Percentiles rank a stretch among this genome's conserved stretches.
phyloP scores from a whole-genome alignment of 2,888 invertebrate genomes.

The Tipula confusa region DNA sequence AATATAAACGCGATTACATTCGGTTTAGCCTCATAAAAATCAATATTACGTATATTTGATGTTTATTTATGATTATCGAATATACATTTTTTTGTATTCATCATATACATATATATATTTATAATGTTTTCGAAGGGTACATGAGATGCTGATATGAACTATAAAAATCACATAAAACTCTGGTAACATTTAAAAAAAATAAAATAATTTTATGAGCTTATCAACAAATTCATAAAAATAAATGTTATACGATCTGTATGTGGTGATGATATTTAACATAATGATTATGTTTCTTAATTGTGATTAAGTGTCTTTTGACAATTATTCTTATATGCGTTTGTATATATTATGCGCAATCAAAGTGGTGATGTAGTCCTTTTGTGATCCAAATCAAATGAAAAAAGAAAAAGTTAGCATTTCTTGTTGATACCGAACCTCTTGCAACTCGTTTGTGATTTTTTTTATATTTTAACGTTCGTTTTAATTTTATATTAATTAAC shows the following conservation, averaged over 20 bases:
- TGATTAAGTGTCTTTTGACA: not conserved
- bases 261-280: not conserved
- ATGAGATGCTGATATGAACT: not conserved
- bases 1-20: not conserved
- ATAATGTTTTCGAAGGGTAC: not conserved
- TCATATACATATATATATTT: not conserved
- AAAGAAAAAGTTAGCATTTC: too few species aligned
- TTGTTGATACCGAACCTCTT: too few species aligned
- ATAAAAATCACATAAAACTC: not conserved
- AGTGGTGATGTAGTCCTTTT: too few species aligned
- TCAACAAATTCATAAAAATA: not conserved
- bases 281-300: conserved; percentile 3
- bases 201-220: not conserved
- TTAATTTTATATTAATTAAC: too few species aligned
- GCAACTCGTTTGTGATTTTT: too few species aligned
- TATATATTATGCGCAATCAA: too few species aligned
- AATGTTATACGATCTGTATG: not conserved
- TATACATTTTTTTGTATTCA: not conserved
- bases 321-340: not conserved
- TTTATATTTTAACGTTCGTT: too few species aligned
- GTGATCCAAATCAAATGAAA: too few species aligned
- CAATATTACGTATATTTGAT: not conserved
- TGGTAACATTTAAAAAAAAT: not conserved
- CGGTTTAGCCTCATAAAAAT: not conserved
- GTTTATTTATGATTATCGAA: not conserved